Base-by-base conservation (phyloP, 2,797 vertebrate species). In the Otolemur crassicaudatus region DNA sequence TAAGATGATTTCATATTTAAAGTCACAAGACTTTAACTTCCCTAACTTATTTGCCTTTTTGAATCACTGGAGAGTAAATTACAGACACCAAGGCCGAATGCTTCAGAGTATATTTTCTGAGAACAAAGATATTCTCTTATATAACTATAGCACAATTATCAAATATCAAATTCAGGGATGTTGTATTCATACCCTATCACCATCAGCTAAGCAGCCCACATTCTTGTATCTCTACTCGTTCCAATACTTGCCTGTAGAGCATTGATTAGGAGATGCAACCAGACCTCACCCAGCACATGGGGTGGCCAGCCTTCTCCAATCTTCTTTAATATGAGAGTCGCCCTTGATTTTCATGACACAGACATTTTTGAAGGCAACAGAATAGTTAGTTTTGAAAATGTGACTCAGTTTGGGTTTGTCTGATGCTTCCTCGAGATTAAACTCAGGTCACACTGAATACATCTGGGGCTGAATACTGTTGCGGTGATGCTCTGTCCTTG, bases 1-100 rank as follows among this genome's bases (percentile, higher is more conserved):
- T 72, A 67, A 95, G 91, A 75, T 69, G 53, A 60, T 43, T 80
- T 77, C 69, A 72, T 60, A 67, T 72, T 92, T 72, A 81, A 93
- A 75, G 7, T 90, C 56, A 4, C n/a, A 82, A 82, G 20, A 82
- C 31, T 23, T 49, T 29, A 95, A 67, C 8, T 92, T 76, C 77
- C 23, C 23, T 27, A 58, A 80, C 77, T 80, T 58, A 25, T 37
- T 79, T 37, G 25, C 49, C 17, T 70, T 70, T 69, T 34, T 56
- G 75, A n/a, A 87, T 19, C 73, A 43, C 34, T 20, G 73, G 23
- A 60, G 89, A 85, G 17, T 89, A 67, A 79, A 58, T 31, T 84
- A 19, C 23, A 79, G 17, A 79, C 31, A 77, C 31, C 58, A 43
- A 22, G 58, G 65, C 65, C 65, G 73, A 86, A 43, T 63, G 83